Conservation (phyloP, 2,797 vertebrate species). For the Poecilia wingei region DNA sequence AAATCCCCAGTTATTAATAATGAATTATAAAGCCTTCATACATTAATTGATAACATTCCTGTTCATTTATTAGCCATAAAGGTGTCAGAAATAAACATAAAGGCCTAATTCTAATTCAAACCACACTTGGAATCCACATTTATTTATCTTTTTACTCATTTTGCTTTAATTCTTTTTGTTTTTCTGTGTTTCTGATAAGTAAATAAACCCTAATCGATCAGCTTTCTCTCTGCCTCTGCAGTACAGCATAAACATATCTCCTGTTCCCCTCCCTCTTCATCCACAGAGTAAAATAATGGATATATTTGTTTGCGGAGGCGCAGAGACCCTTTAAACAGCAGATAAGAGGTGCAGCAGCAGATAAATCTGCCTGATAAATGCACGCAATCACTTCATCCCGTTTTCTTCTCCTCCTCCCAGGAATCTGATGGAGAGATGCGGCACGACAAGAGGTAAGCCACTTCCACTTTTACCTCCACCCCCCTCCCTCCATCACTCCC, state of each 20-base stretch:
- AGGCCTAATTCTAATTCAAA: neutral
- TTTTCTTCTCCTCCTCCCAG: slow-evolving; percentile 81
- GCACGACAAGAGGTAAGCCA: slow-evolving; percentile 92
- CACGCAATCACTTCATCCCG: slow-evolving; percentile 65
- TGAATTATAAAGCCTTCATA: no score
- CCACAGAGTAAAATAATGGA: slow-evolving; percentile 63
- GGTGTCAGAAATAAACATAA: neutral
- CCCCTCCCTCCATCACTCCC: slow-evolving; percentile 51
- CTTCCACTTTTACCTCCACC: slow-evolving; percentile 65
- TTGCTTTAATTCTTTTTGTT: slow-evolving; percentile 1
- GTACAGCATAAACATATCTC: slow-evolving; percentile 69
- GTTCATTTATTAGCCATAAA: no score
- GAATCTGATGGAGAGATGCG: slow-evolving; percentile 90
- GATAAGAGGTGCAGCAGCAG: slow-evolving; percentile 58
- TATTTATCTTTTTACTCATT: slow-evolving; percentile 12
- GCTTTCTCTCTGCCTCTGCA: slow-evolving; percentile 61
- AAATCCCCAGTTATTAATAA: no score
- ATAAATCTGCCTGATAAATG: slow-evolving; percentile 75
- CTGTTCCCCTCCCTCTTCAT: slow-evolving; percentile 23
- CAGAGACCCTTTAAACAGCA: slow-evolving; percentile 68
- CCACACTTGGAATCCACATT: no score
- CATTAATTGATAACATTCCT: no score
- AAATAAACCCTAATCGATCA: slow-evolving; percentile 25
- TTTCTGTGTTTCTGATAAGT: slow-evolving; percentile 19
- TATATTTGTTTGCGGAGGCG: slow-evolving; percentile 71